Evolutionary conservation across 1,140 invertebrate genomes (phyloP).

Genomic region (Arion vulgaris): DNA sequence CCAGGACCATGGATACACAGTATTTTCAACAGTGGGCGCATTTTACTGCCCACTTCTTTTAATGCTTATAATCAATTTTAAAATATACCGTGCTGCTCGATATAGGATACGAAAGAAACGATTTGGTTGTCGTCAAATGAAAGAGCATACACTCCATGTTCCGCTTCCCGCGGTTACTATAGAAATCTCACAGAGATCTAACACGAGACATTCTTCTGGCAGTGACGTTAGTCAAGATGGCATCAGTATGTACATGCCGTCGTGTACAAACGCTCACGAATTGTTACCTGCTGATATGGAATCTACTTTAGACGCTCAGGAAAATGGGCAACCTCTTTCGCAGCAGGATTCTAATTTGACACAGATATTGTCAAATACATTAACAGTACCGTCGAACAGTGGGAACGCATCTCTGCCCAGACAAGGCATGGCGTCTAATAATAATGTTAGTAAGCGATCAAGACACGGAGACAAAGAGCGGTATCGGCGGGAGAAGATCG

Average conservation of each 20-base stretch:
- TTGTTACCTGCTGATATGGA: conserved; percentile 44
- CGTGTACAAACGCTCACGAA: conserved; percentile 54
- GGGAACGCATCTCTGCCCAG: conserved; percentile 15
- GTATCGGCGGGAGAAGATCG: conserved; percentile 69
- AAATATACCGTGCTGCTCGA: conserved; percentile 70
- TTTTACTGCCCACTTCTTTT: conserved; percentile 72
- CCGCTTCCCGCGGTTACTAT: conserved; percentile 45
- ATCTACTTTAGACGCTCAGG: conserved; percentile 12
- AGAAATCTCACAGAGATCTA: conserved; percentile 47
- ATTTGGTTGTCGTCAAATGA: conserved; percentile 30
- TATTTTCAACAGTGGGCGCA: conserved; percentile 72
- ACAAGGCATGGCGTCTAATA: conserved; percentile 46
- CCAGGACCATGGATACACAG: conserved; percentile 69
- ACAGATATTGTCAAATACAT: conserved; percentile 32
- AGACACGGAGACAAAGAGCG: conserved; percentile 56
- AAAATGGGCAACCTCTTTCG: conserved; percentile 4
- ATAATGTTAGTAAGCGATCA: conserved; percentile 54
- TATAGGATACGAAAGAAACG: conserved; percentile 67
- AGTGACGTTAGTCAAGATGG: conserved; percentile 66
- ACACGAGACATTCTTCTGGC: conserved; percentile 52
- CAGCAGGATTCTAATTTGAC: conserved; percentile 23
- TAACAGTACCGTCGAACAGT: conserved; percentile 44
- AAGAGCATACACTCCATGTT: conserved; percentile 33
- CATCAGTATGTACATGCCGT: conserved; percentile 56
- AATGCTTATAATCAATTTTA: conserved; percentile 72